Percentiles rank a stretch among this genome's conserved stretches.
phyloP scores from a whole-genome alignment of 2,888 invertebrate genomes.

The Phaedon cochleariae region DNA sequence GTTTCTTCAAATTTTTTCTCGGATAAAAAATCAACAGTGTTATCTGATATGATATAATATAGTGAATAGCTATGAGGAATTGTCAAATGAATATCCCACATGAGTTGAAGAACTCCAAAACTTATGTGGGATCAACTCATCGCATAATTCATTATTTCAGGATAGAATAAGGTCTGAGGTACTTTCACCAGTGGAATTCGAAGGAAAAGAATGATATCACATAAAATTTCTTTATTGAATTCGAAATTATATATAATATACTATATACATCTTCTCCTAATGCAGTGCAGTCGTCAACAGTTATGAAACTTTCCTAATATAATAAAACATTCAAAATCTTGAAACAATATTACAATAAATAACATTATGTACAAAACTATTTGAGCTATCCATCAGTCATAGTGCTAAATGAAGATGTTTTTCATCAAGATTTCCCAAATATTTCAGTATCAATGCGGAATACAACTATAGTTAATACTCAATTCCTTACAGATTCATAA shows the following conservation, averaged over 20 bases:
- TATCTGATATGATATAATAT: too few relatives aligned
- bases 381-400: neutral
- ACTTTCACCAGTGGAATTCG: too few relatives aligned
- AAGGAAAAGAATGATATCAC: neutral
- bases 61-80: too few relatives aligned
- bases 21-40: too few relatives aligned
- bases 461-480: too few relatives aligned
- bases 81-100: too few relatives aligned
- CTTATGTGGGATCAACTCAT: too few relatives aligned
- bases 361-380: neutral
- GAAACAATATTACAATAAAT: neutral
- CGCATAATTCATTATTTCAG: too few relatives aligned
- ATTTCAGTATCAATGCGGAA: neutral
- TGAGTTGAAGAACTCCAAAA: too few relatives aligned
- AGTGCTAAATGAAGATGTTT: too few relatives aligned
- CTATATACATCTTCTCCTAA: neutral
- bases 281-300: conserved; percentile 15
- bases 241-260: neutral
- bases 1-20: too few relatives aligned
- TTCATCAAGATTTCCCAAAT: neutral
- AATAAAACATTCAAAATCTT: neutral
- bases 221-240: neutral
- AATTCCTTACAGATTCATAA: neutral
- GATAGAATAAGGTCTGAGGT: too few relatives aligned
- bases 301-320: neutral